These are phyloP conservation scores for Zosterops pallidus DNA, from an alignment of 2,113 vertebrate species.

Conservation along the genomic window DNA sequence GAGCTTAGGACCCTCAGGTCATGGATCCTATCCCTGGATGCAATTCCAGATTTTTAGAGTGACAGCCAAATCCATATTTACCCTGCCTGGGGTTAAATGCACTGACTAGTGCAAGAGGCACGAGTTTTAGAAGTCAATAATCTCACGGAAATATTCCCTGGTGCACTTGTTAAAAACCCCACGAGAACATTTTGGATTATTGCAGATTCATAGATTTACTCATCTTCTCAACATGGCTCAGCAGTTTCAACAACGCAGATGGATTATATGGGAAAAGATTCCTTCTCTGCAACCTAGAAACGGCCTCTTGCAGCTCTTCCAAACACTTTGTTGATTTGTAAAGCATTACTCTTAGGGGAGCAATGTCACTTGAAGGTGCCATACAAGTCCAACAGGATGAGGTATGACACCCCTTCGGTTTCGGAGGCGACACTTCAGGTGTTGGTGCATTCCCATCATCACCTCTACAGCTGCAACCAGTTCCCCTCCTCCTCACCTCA, in stretches of 20 bases:
- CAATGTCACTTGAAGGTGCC: not conserved
- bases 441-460: not conserved
- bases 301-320: slow-evolving; percentile 76
- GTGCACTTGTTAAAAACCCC: not conserved
- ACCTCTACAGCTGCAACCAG: not conserved
- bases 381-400: not conserved
- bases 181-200: not conserved
- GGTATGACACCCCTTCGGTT: not conserved
- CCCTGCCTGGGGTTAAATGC: not conserved
- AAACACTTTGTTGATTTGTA: slow-evolving; percentile 73
- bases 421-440: not conserved
- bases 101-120: not conserved
- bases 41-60: not conserved
- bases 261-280: slow-evolving; percentile 93
- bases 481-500: not conserved
- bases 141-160: not conserved
- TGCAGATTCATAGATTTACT: not conserved
- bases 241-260: slow-evolving; percentile 82
- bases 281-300: slow-evolving; percentile 81
- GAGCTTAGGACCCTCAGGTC: not conserved
- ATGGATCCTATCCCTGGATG: not conserved
- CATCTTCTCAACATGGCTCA: slow-evolving; percentile 64
- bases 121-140: not conserved
- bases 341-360: not conserved
- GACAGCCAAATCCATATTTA: not conserved